Base-by-base conservation (phyloP, 1,140 invertebrate genomes). In the Pollicipes pollicipes region DNA sequence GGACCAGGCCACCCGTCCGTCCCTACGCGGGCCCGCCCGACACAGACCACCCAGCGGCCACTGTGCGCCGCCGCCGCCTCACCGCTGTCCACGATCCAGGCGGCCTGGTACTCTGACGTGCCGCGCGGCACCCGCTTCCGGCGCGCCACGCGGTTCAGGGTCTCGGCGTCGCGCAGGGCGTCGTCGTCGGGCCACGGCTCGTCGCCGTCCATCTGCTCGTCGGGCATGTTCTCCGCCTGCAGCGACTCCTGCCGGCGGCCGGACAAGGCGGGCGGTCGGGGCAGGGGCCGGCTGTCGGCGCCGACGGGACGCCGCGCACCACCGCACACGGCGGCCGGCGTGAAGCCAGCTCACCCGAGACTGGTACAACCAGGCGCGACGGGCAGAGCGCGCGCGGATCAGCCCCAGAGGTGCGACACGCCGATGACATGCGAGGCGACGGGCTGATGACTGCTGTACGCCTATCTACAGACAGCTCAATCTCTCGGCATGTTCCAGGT, bases 141-240 rank as follows among this genome's bases (percentile, higher is more conserved):
- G 74, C 83, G 85, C 30, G 58, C 29, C 24, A 37, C 31, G 17
- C 80, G 77, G 73, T 86, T 82, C 73, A 83, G 79, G 77, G 87
- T 84, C 70, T 79, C 76, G 3, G 90, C 88, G 74, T 87, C 83
- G 75, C 85, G 84, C 69, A 96, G 83, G 82, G 96, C 93, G 78
- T 95, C 90, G 72, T 92, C 88, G 31, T 91, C 95, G 0, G 94
- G 93, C 90, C 91, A 97, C 30, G 94, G 96, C 82, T 97, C 95
- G 81, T 98, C 95, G 26, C 88, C 90, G 79, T 96, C 90, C 91
- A 97, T 93, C 32, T 88, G 86, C 10, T 64, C 63, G 82, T 97
- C 91, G 29, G 88, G 87, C 70, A 87, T 82, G 81, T 91, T 90
- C 82, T 95, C 93, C 74, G 83, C 83, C 72, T 86, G 81, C 27